Conservation (phyloP, 2,113 vertebrate genomes). For the Lagenorhynchus albirostris region DNA sequence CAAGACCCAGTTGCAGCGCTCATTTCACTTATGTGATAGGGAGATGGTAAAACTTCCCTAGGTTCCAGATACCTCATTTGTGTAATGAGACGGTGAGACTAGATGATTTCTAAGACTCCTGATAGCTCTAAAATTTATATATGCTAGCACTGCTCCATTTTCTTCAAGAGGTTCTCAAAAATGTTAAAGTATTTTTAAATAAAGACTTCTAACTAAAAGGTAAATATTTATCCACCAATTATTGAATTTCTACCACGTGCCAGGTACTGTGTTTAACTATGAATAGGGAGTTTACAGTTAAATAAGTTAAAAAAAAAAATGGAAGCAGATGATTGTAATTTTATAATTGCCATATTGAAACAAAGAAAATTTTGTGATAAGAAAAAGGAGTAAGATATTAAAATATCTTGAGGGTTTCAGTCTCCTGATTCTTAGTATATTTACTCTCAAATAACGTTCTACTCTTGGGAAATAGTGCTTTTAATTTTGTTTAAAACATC, state of each 20-base stretch:
- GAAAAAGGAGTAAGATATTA: background rate
- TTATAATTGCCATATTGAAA: background rate
- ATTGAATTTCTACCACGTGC: background rate
- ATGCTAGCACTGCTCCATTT: background rate
- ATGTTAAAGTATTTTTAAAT: background rate
- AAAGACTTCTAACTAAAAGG: background rate
- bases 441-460: background rate
- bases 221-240: background rate
- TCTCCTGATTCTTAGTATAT: background rate
- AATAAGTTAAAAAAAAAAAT: background rate
- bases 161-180: background rate
- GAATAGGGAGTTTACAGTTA: background rate
- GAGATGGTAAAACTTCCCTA: background rate
- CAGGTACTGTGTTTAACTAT: background rate
- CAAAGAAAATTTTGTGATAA: background rate
- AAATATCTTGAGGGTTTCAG: background rate
- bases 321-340: background rate
- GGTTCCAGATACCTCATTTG: background rate
- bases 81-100: background rate
- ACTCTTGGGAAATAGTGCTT: background rate
- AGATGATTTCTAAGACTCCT: background rate
- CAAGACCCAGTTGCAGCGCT: background rate
- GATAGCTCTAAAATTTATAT: background rate
- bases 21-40: background rate
- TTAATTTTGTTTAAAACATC: background rate